Evolutionary conservation across 2,888 invertebrate species (phyloP), one percentile per base, ranked within the genome.

Genomic region (Drosophila barbarae): DNA sequence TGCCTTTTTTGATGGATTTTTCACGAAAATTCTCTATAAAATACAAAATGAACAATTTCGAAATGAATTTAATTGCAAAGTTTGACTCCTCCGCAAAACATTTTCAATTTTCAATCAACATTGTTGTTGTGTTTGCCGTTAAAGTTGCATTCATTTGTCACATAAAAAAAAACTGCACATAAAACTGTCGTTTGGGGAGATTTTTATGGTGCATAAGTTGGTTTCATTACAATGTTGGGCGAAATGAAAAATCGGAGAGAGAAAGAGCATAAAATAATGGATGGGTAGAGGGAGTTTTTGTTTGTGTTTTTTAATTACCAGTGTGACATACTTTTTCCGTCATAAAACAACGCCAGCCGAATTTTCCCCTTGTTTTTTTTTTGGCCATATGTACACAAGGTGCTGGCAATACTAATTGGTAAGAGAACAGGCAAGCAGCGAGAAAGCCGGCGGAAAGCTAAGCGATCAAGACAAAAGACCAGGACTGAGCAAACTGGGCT

Each of bases 141-240:
- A 35, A 42, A 15, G 57, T 28, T 42, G 44, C 10, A 58, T 10
- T 32, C 46, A 39, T 60, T 58, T 59, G 38, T 60, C 60, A 12
- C 51, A 42, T 63, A 52, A 63, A 30, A 30, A 9, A 63, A 39
- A 41, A 32, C n/a, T 15, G 63, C 51, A 30, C 61, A 61, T 63
- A 63, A 63, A 63, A 63, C 39, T 63, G 42, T 52, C 42, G 36
- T 23, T 26, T 23, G 10, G 35, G 26, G 23, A 30, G 42, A 52
- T 10, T 63, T 63, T 64, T 63, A 64, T 63, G 42, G 34, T 8
- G 35, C 50, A 18, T 18, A 30, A 42, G 61, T 60, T 60, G 34
- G 21, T 42, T 63, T 41, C 63, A 63, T 44, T 52, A 36, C 64
- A 63, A 36, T 63, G 63, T 51, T 30, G 50, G 26, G 30, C 5